Percentiles rank a stretch among this genome's conserved stretches.
Conservation (phyloP, 2,797 vertebrate species). For the Erethizon dorsatum region DNA sequence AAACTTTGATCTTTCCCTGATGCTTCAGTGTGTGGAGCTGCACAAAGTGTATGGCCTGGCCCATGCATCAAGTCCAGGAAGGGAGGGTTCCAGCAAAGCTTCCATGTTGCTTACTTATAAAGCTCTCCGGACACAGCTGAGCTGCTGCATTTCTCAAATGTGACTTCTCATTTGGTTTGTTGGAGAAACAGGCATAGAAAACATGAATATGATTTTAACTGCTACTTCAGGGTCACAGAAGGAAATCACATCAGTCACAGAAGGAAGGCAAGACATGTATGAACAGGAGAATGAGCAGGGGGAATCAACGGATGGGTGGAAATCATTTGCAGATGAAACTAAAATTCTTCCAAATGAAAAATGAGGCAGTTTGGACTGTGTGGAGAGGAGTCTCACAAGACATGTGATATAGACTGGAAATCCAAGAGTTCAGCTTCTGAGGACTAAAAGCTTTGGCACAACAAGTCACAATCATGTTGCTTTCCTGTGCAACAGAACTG, state of each 20-base stretch:
- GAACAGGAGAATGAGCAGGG: not conserved
- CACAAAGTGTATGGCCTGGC: accelerated
- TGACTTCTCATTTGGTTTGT: not conserved
- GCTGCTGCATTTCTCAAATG: not conserved
- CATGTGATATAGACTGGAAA: accelerated
- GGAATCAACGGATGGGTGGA: too few relatives aligned
- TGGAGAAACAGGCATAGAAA: not conserved
- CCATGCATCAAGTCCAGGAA: too few relatives aligned
- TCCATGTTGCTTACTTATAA: not conserved
- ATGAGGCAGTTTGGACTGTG: not conserved
- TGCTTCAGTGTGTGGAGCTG: accelerated
- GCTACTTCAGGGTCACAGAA: not conserved
- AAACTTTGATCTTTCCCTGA: accelerated
- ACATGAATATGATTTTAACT: not conserved
- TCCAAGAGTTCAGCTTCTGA: not conserved
- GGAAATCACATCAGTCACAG: not conserved
- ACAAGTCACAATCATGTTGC: accelerated
- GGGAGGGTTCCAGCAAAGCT: not conserved
- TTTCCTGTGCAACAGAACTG: not conserved
- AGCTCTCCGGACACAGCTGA: not conserved
- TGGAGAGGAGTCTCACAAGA: not conserved
- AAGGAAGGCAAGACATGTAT: not conserved
- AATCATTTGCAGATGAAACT: not conserved
- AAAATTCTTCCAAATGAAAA: not conserved
- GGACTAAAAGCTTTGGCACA: not conserved